phyloP scores from a whole-genome alignment of 64 coral and sea anemone species.

The Stylophora pistillata region DNA sequence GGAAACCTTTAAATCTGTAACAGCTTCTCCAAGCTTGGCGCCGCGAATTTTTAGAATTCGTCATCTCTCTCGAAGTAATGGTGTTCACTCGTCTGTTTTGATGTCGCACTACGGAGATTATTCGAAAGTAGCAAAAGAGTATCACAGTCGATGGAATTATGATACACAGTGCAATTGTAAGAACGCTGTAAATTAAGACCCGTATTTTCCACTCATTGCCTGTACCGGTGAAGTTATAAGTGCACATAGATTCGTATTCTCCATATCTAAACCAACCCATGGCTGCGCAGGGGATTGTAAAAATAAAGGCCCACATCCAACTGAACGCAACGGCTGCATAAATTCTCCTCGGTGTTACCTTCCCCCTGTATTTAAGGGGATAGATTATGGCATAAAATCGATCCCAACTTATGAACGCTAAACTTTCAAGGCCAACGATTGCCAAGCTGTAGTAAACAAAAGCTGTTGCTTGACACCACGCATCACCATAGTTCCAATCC shows the following conservation, averaged over 20 bases:
- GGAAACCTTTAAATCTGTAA: conserved; percentile 56
- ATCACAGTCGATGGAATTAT: conserved; percentile 52
- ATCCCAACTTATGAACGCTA: conserved; percentile 69
- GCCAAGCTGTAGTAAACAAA: conserved; percentile 63
- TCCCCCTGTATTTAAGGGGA: conserved; percentile 50
- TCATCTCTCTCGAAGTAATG: neutral
- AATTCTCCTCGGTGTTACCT: conserved; percentile 34
- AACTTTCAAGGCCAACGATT: conserved; percentile 56
- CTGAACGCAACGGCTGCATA: neutral
- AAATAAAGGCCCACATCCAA: conserved; percentile 68
- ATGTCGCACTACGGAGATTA: conserved; percentile 51
- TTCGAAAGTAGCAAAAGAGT: conserved; percentile 66
- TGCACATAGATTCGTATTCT: conserved; percentile 62
- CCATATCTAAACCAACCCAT: conserved; percentile 73
- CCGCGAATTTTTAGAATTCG: neutral
- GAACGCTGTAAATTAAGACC: conserved; percentile 47
- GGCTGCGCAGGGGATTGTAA: conserved; percentile 47
- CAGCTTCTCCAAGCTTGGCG: conserved; percentile 35
- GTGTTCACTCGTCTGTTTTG: conserved; percentile 48
- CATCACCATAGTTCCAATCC: conserved; percentile 40
- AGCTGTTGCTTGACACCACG: conserved; percentile 33
- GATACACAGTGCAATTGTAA: conserved; percentile 53
- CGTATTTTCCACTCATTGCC: conserved; percentile 74
- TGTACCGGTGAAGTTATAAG: conserved; percentile 54
- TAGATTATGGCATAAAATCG: conserved; percentile 59